Conservation (phyloP, 2,797 vertebrate genomes). For the Rhinella marina region DNA sequence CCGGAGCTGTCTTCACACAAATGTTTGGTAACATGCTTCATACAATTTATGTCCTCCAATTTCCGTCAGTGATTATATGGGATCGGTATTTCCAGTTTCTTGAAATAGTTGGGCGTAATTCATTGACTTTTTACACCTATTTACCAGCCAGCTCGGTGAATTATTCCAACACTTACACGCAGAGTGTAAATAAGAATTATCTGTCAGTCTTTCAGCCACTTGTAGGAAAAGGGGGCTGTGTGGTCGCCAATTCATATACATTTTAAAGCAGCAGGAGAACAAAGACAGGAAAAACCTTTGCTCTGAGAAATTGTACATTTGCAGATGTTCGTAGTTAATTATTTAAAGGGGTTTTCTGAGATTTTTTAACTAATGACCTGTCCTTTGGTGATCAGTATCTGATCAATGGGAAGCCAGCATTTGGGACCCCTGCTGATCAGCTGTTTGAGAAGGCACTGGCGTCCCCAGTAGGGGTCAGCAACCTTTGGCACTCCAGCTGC, state of each 20-base stretch:
- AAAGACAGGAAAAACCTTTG: neutral
- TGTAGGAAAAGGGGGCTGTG: conserved; percentile 31
- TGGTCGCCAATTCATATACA: conserved; percentile 35
- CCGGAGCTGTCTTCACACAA: conserved; percentile 55
- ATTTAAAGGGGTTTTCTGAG: no score
- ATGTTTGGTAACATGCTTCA: conserved; percentile 56
- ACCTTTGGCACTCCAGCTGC: no score
- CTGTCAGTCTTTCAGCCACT: conserved; percentile 39
- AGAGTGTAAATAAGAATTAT: conserved; percentile 43
- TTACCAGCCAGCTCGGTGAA: conserved; percentile 49
- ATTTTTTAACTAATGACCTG: no score
- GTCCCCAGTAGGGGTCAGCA: no score
- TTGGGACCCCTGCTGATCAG: no score
- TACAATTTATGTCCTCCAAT: conserved; percentile 61
- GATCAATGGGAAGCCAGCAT: no score
- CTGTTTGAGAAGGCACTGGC: no score
- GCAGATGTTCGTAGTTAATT: no score
- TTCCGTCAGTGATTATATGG: conserved; percentile 57
- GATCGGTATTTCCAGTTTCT: conserved; percentile 60
- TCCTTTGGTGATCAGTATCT: no score
- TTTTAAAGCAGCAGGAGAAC: neutral
- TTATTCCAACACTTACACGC: conserved; percentile 51
- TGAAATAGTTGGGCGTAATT: conserved; percentile 57
- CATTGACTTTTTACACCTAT: conserved; percentile 58
- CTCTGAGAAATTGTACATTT: neutral